A percentile compares a stretch with the other conserved stretches of the same genome.
phyloP scores from a whole-genome alignment of 2,113 vertebrate genomes.

The Oryzias melastigma region DNA sequence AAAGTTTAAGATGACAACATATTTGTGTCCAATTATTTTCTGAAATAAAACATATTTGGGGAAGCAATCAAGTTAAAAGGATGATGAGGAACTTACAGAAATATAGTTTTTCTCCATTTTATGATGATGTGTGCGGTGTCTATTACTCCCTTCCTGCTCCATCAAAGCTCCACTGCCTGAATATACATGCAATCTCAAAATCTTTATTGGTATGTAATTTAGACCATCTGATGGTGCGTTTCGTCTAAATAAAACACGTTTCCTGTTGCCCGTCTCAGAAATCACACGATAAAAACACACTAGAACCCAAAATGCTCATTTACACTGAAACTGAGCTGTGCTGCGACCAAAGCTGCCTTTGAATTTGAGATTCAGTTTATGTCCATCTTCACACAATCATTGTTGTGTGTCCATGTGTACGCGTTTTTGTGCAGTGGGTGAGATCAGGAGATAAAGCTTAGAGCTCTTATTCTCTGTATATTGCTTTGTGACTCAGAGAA shows the following conservation, averaged over 20 bases:
- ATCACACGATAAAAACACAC: constrained; percentile 36
- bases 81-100: constrained; percentile 33
- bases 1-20: constrained; percentile 11
- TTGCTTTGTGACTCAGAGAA: constrained; percentile 59
- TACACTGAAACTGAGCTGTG: constrained; percentile 28
- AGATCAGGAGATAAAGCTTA: constrained; percentile 49
- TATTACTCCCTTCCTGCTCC: constrained; percentile 37
- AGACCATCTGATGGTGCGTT: constrained; percentile 45
- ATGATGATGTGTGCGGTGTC: constrained; percentile 31
- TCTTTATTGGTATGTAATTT: constrained; percentile 56
- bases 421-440: constrained; percentile 28
- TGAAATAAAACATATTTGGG: constrained; percentile 17
- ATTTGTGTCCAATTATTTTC: constrained; percentile 19
- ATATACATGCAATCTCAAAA: constrained; percentile 16
- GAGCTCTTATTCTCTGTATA: constrained; percentile 62
- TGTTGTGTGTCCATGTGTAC: constrained; percentile 20
- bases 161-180: constrained; percentile 21
- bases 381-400: constrained; percentile 25
- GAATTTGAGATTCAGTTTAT: constrained; percentile 47
- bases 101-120: constrained; percentile 29
- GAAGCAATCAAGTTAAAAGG: constrained; percentile 23
- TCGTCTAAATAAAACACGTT: constrained; percentile 59
- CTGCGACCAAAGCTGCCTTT: constrained; percentile 30
- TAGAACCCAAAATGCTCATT: constrained; percentile 40
- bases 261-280: constrained; percentile 23